These are phyloP conservation scores for Mus musculus DNA, from an alignment of 2,113 vertebrate genomes.

Conservation along the genomic window DNA sequence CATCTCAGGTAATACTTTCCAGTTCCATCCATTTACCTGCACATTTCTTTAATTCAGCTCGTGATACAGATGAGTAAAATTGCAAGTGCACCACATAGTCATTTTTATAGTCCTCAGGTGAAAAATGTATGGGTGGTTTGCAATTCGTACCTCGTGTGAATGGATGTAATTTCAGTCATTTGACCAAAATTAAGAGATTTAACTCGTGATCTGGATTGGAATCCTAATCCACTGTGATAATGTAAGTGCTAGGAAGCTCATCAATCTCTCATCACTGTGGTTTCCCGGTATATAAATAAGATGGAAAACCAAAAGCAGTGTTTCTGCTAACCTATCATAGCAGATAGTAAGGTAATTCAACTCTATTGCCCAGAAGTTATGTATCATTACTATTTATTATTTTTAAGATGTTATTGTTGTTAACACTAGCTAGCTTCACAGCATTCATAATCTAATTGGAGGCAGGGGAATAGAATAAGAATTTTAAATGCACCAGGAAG, in stretches of 20 bases:
- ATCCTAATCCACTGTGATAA: not conserved
- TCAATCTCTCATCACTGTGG: not conserved
- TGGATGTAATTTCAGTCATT: not conserved
- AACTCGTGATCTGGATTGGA: not conserved
- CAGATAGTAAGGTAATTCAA: not conserved
- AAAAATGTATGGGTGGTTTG: not conserved
- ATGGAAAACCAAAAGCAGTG: not conserved
- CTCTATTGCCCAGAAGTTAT: constrained; percentile 10
- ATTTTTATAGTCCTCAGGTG: not conserved
- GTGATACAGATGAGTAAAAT: not conserved
- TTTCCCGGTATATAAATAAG: not conserved
- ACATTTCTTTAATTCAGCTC: not conserved
- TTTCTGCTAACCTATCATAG: not conserved
- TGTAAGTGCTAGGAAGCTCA: not conserved
- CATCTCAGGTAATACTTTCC: not conserved
- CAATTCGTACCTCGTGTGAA: not conserved
- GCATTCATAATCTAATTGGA: constrained; percentile 32
- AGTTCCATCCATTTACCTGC: not conserved
- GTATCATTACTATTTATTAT: constrained; percentile 3
- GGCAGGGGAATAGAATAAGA: not conserved
- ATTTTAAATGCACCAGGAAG: constrained; percentile 52
- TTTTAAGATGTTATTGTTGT: not conserved
- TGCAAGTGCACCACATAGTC: no score
- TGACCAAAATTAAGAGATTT: not conserved
- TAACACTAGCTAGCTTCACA: constrained; percentile 39